Percentiles rank a stretch among this genome's conserved stretches.
These are phyloP conservation scores for Synchiropus splendidus DNA, from an alignment of 2,113 vertebrate species.

Conservation along the genomic window DNA sequence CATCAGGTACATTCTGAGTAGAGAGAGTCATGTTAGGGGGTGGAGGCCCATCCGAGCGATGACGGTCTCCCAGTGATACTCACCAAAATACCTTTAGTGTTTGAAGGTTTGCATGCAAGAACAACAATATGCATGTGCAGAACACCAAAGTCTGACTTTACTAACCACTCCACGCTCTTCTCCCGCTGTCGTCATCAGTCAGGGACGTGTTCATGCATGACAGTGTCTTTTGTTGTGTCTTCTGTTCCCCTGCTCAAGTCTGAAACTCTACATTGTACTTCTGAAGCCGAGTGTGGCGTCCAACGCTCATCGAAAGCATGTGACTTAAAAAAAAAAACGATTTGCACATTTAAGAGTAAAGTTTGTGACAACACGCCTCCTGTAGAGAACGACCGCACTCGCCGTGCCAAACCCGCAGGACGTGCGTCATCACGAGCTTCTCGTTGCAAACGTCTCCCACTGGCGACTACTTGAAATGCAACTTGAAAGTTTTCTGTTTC, in stretches of 20 bases:
- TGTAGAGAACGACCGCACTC: constrained; percentile 7
- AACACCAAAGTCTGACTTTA: constrained; percentile 53
- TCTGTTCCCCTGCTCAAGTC: constrained; percentile 1
- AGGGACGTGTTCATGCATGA: constrained; percentile 54
- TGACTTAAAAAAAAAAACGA: constrained; percentile 10
- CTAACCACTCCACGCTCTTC: constrained; percentile 27
- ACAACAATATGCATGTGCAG: constrained; percentile 43
- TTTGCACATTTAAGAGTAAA: constrained; percentile 26
- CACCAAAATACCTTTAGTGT: constrained; percentile 5
- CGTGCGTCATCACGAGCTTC: constrained; percentile 3
- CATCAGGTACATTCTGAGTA: too few species aligned
- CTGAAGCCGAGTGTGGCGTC: constrained; percentile 28
- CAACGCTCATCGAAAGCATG: constrained; percentile 24
- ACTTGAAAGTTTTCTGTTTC: constrained; percentile 40
- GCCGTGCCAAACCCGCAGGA: constrained; percentile 6
- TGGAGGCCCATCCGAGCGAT: too few species aligned
- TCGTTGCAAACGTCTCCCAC: constrained; percentile 21
- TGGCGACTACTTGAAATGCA: constrained; percentile 61
- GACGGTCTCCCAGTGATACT: too few species aligned
- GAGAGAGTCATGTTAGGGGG: too few species aligned
- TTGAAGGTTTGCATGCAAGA: constrained; percentile 40
- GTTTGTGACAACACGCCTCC: constrained; percentile 6
- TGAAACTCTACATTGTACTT: constrained; percentile 26
- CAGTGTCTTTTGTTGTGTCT: constrained; percentile 40
- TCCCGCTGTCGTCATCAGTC: constrained; percentile 27